Percentiles rank a stretch among this genome's conserved stretches.
Evolutionary conservation across 2,113 vertebrate species (phyloP).

Genomic region (Echinops telfairi): DNA sequence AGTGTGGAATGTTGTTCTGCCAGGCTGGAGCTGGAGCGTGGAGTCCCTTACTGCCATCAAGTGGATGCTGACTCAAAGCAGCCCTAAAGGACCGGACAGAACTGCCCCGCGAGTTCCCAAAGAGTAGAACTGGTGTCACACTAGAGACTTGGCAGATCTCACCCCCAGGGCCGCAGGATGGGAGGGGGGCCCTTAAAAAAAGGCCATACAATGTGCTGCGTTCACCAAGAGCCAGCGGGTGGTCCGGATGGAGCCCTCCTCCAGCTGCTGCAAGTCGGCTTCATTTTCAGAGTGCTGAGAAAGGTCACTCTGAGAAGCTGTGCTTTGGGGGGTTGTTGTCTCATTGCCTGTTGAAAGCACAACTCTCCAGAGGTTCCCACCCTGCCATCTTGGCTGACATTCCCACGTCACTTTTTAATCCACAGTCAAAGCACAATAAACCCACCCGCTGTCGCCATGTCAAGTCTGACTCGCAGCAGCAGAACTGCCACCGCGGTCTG

Average conservation of each 20-base stretch:
- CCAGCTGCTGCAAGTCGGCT: background rate
- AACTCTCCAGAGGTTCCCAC: background rate
- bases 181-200: background rate
- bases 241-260: background rate
- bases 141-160: too few relatives aligned
- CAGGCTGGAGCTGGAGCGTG: background rate
- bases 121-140: too few relatives aligned
- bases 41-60: too few relatives aligned
- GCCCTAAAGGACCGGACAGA: too few relatives aligned
- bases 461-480: too few relatives aligned
- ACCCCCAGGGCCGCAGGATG: background rate
- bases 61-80: too few relatives aligned
- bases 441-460: too few relatives aligned
- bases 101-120: too few relatives aligned
- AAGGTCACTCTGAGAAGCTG: background rate
- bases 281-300: background rate
- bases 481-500: too few relatives aligned
- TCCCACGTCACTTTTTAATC: background rate
- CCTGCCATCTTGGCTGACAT: background rate
- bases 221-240: background rate
- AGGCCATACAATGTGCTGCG: background rate
- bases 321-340: background rate
- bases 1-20: background rate
- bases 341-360: constrained; percentile 14
- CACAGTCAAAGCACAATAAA: background rate